Percentiles rank a stretch among this genome's conserved stretches.
Conservation (phyloP, 2,113 vertebrate species). For the Hepsetus odoe region DNA sequence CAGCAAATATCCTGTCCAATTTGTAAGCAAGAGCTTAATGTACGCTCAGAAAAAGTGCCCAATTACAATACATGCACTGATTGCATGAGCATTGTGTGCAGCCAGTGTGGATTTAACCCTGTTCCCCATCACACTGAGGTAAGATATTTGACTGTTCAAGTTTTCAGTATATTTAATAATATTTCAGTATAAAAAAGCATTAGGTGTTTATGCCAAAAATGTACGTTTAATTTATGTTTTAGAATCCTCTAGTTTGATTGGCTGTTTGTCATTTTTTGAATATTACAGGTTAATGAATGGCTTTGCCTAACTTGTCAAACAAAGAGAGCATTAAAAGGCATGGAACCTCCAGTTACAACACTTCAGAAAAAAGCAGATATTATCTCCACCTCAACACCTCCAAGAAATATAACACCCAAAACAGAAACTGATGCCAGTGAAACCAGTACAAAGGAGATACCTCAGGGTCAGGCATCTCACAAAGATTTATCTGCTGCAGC, state of each 20-base stretch:
- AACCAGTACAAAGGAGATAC: not conserved
- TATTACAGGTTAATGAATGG: conserved; percentile 86
- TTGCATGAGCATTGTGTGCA: conserved; percentile 89
- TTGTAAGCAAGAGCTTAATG: conserved; percentile 87
- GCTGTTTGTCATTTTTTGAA: not conserved
- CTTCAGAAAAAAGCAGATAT: conserved; percentile 54
- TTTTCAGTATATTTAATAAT: not conserved
- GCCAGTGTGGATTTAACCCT: conserved; percentile 95
- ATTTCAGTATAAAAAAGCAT: too few species aligned
- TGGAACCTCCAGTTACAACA: conserved; percentile 49
- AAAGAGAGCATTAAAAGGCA: conserved; percentile 80
- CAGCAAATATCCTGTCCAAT: conserved; percentile 78
- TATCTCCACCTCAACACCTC: not conserved
- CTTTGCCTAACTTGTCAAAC: conserved; percentile 98
- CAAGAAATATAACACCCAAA: not conserved
- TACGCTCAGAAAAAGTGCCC: conserved; percentile 78
- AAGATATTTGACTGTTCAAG: conserved; percentile 45
- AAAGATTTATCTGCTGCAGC: not conserved
- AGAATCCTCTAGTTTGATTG: not conserved
- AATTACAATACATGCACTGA: conserved; percentile 90
- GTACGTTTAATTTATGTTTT: too few species aligned
- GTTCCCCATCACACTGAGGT: conserved; percentile 80
- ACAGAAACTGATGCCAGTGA: not conserved
- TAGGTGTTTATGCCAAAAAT: too few species aligned
- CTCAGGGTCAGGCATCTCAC: not conserved